These are phyloP conservation scores for Alviniconcha strummeri DNA, from an alignment of 2,888 invertebrate species.

Conservation along the genomic window DNA sequence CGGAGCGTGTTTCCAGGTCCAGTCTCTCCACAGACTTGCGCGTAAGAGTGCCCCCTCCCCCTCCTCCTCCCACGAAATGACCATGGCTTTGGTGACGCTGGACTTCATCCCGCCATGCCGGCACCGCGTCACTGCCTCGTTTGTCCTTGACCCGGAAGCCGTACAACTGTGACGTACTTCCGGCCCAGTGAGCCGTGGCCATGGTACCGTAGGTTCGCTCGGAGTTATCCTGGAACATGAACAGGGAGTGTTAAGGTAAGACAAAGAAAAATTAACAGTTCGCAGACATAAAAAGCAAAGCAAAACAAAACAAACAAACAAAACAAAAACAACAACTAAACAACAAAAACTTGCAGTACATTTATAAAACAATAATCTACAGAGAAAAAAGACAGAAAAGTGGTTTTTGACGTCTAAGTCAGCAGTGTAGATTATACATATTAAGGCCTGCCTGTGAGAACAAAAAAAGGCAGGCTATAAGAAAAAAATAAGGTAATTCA, in stretches of 20 bases:
- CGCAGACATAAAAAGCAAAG: not conserved
- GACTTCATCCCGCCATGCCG: constrained; percentile 19
- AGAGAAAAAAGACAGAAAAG: too few relatives aligned
- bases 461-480: too few relatives aligned
- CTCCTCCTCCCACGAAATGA: not conserved
- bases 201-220: constrained; percentile 35
- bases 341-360: too few relatives aligned
- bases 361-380: too few relatives aligned
- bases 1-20: constrained; percentile 36
- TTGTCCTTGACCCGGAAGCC: constrained; percentile 30
- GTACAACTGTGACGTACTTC: constrained; percentile 45
- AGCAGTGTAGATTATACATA: too few relatives aligned
- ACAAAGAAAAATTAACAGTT: not conserved
- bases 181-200: constrained; percentile 25
- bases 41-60: constrained; percentile 6
- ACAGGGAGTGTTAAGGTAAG: not conserved
- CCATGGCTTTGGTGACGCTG: not conserved
- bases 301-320: too few relatives aligned
- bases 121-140: constrained; percentile 15
- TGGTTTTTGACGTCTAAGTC: too few relatives aligned
- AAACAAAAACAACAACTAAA: too few relatives aligned
- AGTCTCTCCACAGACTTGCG: constrained; percentile 40
- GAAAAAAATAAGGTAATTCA: too few relatives aligned
- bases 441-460: too few relatives aligned
- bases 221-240: constrained; percentile 3